Base-by-base conservation (phyloP, 1,140 invertebrate genomes). In the Ericerus pela region DNA sequence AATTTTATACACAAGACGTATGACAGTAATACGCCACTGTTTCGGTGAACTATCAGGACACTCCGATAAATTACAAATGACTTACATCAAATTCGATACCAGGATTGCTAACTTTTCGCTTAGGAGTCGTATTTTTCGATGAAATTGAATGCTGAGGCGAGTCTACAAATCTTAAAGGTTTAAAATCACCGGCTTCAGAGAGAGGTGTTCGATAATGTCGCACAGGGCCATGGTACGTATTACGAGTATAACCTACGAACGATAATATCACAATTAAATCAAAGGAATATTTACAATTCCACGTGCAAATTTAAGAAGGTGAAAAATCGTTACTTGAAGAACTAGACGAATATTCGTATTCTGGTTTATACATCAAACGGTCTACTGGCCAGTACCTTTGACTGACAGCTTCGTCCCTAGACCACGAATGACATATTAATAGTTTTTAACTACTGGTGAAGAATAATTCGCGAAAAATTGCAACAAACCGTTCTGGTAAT, bases 211-310 rank as follows among this genome's bases (percentile, higher is more conserved):
- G 76, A 58, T 82, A 78, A 65, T 88, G 85, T 58, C 57, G 62
- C 2, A 58, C 41, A 14, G 84, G 85, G 6, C 89, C 89, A 70
- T 94, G 89, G 71, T 93, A 94, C 1, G 90, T 94, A 68, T 91
- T 88, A 67, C 90, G 87, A 52, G 78, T 79, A 70, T 84, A 87
- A 36, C 77, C 76, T 59, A 18, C 37, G 55, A 57, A 29, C 18
- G 8, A 20, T 37, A 22, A 33, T 33, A 33, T 33, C n/a, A 10
- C 31, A 33, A 33, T 8, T 33, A 33, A 33, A 10, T 33, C 31
- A 33, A 33, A 10, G 31, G n/a, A 33, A 33, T 33, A n/a, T n/a
- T n/a, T n/a, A n/a, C 31, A n/a, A 33, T 33, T 33, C 31, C 8
- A 33, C 8, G 31, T n/a, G 31, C 8, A 33, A 8, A 33, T 4